These are phyloP conservation scores for Aptenodytes forsteri DNA, from an alignment of 2,113 vertebrate genomes.

Conservation along the genomic window DNA sequence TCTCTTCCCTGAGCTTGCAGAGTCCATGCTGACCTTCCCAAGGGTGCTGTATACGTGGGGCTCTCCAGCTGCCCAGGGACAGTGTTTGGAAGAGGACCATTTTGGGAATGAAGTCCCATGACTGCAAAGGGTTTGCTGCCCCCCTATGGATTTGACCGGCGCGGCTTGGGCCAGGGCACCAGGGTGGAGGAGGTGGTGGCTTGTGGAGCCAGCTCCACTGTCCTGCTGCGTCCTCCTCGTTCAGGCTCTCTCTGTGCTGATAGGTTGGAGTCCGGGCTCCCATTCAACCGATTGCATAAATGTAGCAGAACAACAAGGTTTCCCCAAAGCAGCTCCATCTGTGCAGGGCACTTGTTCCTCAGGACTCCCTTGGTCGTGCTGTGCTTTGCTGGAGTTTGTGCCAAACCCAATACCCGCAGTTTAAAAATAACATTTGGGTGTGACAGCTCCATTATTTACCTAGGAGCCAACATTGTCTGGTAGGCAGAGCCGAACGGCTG, in stretches of 20 bases:
- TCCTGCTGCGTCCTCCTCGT: neutral
- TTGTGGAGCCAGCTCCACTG: neutral
- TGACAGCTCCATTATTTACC: conserved; percentile 43
- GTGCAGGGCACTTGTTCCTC: conserved; percentile 28
- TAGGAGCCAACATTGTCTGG: neutral
- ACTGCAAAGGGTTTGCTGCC: conserved; percentile 68
- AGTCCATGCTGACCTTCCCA: neutral
- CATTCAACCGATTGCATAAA: neutral
- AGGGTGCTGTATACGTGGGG: neutral
- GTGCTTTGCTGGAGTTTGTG: conserved; percentile 11
- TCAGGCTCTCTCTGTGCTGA: neutral
- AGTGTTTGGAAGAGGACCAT: neutral
- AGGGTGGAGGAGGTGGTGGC: neutral
- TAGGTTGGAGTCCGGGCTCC: neutral
- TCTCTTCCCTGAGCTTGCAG: neutral
- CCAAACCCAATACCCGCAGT: neutral
- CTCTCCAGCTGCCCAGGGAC: neutral
- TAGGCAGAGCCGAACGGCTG: neutral
- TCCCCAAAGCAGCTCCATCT: conserved; percentile 29
- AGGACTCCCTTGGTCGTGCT: neutral
- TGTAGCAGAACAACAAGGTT: neutral
- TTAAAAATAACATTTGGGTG: conserved; percentile 44
- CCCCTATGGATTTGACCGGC: conserved; percentile 47
- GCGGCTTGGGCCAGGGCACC: conserved; percentile 1
- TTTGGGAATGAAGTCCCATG: conserved; percentile 8